Conservation (phyloP, 1,140 invertebrate genomes). For the Orussus abietinus region DNA sequence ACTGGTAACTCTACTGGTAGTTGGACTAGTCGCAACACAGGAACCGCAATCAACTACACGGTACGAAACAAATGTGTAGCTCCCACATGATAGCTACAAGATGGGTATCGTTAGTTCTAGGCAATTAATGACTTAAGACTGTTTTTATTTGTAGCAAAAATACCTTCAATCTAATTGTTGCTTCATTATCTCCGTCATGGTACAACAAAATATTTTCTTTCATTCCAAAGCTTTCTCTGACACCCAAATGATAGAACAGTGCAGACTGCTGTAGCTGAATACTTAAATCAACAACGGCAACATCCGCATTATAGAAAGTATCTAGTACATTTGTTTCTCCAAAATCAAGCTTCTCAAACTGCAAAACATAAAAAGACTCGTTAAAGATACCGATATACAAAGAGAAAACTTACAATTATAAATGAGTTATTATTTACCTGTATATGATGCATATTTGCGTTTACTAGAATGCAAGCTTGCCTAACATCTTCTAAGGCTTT, state of each 20-base stretch:
- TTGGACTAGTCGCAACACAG: conserved; percentile 73
- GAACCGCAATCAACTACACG: conserved; percentile 67
- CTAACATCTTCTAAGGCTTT: conserved; percentile 81
- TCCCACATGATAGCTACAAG: conserved; percentile 79
- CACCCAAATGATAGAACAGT: conserved; percentile 94
- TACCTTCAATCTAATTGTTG: conserved; percentile 81
- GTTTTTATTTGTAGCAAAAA: too few species aligned
- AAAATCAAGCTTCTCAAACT: conserved; percentile 86
- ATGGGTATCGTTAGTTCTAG: conserved; percentile 1
- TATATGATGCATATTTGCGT: conserved; percentile 78
- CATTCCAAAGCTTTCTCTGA: conserved; percentile 97
- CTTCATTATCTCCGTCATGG: conserved; percentile 85
- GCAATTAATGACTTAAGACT: conserved; percentile 12
- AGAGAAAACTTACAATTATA: conserved; percentile 9
- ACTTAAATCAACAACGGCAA: conserved; percentile 93
- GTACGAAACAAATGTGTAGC: conserved; percentile 87
- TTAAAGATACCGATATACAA: conserved; percentile 6
- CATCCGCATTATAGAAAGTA: conserved; percentile 95
- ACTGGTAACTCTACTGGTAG: conserved; percentile 57
- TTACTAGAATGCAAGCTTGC: conserved; percentile 72
- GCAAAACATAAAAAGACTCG: conserved; percentile 31
- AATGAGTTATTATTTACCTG: conserved; percentile 57
- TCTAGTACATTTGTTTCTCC: conserved; percentile 81
- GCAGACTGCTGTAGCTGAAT: conserved; percentile 85
- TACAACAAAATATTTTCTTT: conserved; percentile 94